Conservation (phyloP, 2,797 vertebrate species). For the Acipenser ruthenus region DNA sequence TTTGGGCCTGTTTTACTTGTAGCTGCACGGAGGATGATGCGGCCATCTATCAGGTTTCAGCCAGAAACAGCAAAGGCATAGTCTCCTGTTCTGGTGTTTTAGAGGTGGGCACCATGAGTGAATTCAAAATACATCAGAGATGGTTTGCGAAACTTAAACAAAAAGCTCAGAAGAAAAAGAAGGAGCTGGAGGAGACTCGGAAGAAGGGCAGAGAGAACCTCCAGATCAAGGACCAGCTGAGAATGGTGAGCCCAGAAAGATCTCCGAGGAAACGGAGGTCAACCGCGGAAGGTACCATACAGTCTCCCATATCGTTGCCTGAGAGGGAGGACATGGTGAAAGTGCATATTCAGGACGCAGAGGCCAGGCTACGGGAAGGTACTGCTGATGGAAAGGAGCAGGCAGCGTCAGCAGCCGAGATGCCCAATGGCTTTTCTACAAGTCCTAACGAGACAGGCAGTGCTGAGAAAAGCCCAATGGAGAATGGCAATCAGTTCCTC, state of each 20-base stretch:
- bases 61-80: slow-evolving; percentile 88
- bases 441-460: slow-evolving; percentile 46
- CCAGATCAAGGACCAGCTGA: slow-evolving; percentile 44
- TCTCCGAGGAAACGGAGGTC: slow-evolving; percentile 77
- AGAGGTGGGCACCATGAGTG: slow-evolving; percentile 92
- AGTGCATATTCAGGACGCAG: slow-evolving; percentile 28
- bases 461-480: slow-evolving; percentile 48
- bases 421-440: slow-evolving; percentile 47
- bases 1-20: slow-evolving; percentile 20
- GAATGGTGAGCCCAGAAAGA: slow-evolving; percentile 65
- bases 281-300: slow-evolving; percentile 40
- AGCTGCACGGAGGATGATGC: slow-evolving; percentile 92
- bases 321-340: slow-evolving; percentile 46
- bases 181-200: slow-evolving; percentile 70
- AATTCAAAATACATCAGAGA: slow-evolving; percentile 89
- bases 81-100: slow-evolving; percentile 93
- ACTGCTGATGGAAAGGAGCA: slow-evolving; percentile 27
- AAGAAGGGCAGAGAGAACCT: slow-evolving; percentile 60
- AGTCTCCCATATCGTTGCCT: slow-evolving; percentile 11
- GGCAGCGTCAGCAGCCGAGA: slow-evolving; percentile 13
- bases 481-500: slow-evolving; percentile 50
- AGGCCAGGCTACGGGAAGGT: slow-evolving; percentile 33
- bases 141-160: slow-evolving; percentile 90
- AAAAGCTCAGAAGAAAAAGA: slow-evolving; percentile 81
- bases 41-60: slow-evolving; percentile 95